A percentile compares a stretch with the other conserved stretches of the same genome.
These are phyloP conservation scores for Drosophila nebulosa DNA, from an alignment of 1,140 invertebrate genomes.

Conservation along the genomic window DNA sequence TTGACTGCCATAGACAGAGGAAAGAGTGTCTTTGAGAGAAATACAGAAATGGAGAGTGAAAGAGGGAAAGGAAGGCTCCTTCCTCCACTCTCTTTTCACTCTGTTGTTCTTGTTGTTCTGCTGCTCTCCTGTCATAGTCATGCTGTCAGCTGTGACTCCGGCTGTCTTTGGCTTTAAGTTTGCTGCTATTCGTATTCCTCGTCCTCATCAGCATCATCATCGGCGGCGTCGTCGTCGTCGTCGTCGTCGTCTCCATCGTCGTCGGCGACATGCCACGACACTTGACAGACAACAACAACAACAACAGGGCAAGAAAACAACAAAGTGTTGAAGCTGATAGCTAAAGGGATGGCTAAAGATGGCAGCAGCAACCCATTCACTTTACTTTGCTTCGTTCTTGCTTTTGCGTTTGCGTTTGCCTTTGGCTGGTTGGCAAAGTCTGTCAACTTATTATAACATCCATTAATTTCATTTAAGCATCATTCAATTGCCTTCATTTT, in stretches of 20 bases:
- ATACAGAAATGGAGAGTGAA: background rate
- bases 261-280: constrained; percentile 1
- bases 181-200: constrained; percentile 4
- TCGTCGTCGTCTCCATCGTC: background rate
- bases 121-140: constrained; percentile 26
- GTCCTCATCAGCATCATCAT: constrained; percentile 1
- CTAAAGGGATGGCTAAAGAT: background rate
- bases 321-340: background rate
- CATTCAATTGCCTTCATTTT: constrained; percentile 78
- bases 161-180: constrained; percentile 26
- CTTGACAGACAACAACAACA: background rate
- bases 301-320: background rate
- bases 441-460: constrained; percentile 80
- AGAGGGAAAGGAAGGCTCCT: no score
- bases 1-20: constrained; percentile 26
- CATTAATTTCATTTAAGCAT: constrained; percentile 80
- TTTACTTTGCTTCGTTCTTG: background rate
- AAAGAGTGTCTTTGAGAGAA: background rate
- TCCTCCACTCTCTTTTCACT: no score
- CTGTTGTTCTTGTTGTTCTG: constrained; percentile 24
- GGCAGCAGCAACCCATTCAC: background rate
- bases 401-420: constrained; percentile 7
- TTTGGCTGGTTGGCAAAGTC: constrained; percentile 34
- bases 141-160: constrained; percentile 42
- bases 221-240: constrained; percentile 10